Conservation (phyloP, 2,113 vertebrate genomes). For the Pampusana beccarii region DNA sequence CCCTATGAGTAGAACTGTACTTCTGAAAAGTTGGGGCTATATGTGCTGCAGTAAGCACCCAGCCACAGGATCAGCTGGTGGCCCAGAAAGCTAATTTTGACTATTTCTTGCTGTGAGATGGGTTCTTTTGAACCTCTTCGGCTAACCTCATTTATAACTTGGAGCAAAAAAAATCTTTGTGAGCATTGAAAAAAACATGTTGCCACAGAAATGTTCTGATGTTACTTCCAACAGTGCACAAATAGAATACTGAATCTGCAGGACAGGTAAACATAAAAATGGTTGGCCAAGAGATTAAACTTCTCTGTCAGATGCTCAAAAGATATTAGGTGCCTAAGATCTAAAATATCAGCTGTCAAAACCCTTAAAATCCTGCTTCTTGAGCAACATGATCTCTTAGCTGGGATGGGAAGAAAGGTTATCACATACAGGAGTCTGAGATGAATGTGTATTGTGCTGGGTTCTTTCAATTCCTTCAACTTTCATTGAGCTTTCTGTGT, state of each 20-base stretch:
- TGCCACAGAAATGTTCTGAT: neutral
- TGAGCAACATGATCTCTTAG: neutral
- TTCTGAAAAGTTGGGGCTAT: neutral
- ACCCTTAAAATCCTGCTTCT: conserved; percentile 51
- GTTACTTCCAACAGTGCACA: neutral
- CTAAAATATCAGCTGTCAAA: conserved; percentile 56
- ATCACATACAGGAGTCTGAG: neutral
- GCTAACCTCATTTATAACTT: neutral
- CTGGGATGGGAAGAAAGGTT: conserved; percentile 26
- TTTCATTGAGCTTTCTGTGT: conserved; percentile 22
- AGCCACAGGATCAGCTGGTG: neutral
- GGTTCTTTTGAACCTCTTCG: neutral
- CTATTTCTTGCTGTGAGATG: neutral
- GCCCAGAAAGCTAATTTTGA: neutral
- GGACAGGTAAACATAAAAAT: conserved; percentile 34
- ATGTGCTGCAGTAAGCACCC: neutral
- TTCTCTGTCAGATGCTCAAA: conserved; percentile 48
- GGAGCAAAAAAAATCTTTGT: neutral
- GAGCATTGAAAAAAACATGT: neutral
- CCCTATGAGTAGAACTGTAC: neutral
- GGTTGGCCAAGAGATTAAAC: conserved; percentile 54
- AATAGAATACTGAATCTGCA: conserved; percentile 22
- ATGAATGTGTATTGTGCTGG: conserved; percentile 6
- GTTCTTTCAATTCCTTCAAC: neutral
- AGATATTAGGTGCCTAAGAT: conserved; percentile 41